Evolutionary conservation across 2,113 vertebrate genomes (phyloP).

Genomic region (Pseudolaguvia tuberculata): DNA sequence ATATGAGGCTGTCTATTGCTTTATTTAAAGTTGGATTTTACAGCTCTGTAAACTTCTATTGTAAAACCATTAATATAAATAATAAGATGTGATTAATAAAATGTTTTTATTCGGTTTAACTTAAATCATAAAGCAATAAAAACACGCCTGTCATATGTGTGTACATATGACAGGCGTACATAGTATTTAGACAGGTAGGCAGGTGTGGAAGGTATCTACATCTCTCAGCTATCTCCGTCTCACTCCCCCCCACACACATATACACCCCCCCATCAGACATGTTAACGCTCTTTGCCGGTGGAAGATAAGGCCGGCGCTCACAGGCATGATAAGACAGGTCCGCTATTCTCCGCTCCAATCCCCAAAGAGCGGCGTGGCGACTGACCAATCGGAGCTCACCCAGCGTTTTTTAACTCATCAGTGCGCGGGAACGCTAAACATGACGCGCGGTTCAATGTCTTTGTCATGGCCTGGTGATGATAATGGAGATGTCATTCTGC

Average conservation of each 20-base stretch:
- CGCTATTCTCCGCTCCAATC: slow-evolving; percentile 50
- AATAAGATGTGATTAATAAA: too few species aligned
- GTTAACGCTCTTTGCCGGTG: slow-evolving; percentile 65
- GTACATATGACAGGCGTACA: not conserved
- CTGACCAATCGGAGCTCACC: slow-evolving; percentile 58
- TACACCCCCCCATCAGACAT: slow-evolving; percentile 56
- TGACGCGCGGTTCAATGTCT: slow-evolving; percentile 27
- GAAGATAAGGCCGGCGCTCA: slow-evolving; percentile 67
- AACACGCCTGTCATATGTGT: not conserved
- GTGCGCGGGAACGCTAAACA: slow-evolving; percentile 22
- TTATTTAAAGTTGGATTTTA: slow-evolving; percentile 9
- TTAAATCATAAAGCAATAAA: not conserved
- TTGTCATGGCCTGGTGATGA: too few species aligned
- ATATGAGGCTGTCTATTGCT: not conserved
- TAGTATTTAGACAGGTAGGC: not conserved
- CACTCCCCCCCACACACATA: slow-evolving; percentile 27
- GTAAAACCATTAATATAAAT: too few species aligned
- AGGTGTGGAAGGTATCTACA: not conserved
- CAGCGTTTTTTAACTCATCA: slow-evolving; percentile 61
- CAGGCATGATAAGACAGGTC: slow-evolving; percentile 67
- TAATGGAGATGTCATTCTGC: too few species aligned
- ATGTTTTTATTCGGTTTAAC: too few species aligned
- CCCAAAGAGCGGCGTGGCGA: slow-evolving; percentile 38
- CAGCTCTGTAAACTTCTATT: too few species aligned
- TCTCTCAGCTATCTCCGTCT: slow-evolving; percentile 40